Conservation (phyloP, 2,113 vertebrate species). For the Struthidea cinerea region DNA sequence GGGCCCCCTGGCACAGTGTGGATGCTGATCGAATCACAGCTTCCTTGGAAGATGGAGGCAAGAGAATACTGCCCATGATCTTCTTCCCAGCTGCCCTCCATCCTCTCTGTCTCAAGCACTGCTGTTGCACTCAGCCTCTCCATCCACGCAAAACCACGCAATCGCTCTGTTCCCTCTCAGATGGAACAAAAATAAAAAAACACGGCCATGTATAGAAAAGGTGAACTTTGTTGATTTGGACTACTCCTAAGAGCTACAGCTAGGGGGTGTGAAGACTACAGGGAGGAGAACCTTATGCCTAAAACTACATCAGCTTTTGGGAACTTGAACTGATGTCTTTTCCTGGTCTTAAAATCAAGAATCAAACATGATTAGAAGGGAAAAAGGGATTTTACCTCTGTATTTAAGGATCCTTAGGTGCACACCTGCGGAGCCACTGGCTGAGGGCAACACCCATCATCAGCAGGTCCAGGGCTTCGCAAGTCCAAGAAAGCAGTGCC, state of each 20-base stretch:
- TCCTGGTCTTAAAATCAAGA: too few species aligned
- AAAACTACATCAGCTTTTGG: too few species aligned
- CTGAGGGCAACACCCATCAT: accelerated
- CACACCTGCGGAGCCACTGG: neutral
- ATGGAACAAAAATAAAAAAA: neutral
- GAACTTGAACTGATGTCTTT: neutral
- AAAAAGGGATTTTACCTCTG: too few species aligned
- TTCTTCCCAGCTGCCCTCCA: neutral
- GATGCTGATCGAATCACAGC: neutral
- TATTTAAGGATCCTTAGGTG: too few species aligned
- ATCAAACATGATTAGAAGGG: too few species aligned
- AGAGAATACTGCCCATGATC: neutral
- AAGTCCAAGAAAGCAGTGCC: accelerated
- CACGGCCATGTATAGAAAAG: accelerated
- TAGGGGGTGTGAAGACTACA: accelerated
- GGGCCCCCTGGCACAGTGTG: accelerated
- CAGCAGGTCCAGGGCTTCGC: neutral
- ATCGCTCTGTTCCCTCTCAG: accelerated
- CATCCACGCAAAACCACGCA: neutral
- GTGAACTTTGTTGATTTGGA: neutral
- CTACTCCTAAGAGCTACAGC: neutral
- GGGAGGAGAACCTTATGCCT: neutral
- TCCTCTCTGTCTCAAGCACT: neutral
- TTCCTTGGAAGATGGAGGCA: neutral
- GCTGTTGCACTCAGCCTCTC: too few species aligned